Evolutionary conservation across 2,113 vertebrate species (phyloP), one percentile per base, ranked within the genome.

Genomic region (Etia nguti): DNA sequence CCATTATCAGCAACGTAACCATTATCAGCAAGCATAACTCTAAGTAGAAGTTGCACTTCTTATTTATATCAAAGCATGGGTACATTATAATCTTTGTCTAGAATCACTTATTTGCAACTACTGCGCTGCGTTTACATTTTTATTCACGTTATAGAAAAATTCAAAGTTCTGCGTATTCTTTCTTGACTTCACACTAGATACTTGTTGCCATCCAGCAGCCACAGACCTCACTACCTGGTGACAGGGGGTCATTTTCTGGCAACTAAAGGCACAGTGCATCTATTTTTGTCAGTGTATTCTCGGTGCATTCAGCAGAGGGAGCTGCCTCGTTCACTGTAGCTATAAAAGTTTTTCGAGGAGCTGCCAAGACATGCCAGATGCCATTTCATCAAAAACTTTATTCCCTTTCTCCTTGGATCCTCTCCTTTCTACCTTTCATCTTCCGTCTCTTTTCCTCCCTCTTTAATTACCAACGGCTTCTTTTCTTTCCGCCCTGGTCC

Each of bases 301-400:
- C 29, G 22, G 24, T 55, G 18, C 20, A 9, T 88, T 84, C 94
- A 93, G 90, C 77, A 94, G 94, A 82, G 89, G 94, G 91, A 87
- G 92, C 92, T 86, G 57, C 83, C 18, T 89, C 5, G 87, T 55
- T 48, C 81, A 22, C 22, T 79, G 22, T 1, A 55, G 86, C 52
- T 86, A 26, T 56, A 52, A 90, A 92, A 55, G 80, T 77, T 87
- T 62, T 59, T 16, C 1, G 6, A 24, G 10, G 8, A 48, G 62
- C 5, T 5, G 82, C 77, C 48, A 79, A 79, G 11, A 4, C 18
- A 82, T 88, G 70, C 41, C 48, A 84, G 38, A 68, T 38, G 6
- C 41, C 50, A 93, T 92, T 73, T 57, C 79, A 54, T 93, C 80
- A 90, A 86, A 94, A 79, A 70, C 79, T 29, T 79, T 41, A 92